Evolutionary conservation across 2,888 invertebrate species (phyloP).

Genomic region (Lypha dubia): DNA sequence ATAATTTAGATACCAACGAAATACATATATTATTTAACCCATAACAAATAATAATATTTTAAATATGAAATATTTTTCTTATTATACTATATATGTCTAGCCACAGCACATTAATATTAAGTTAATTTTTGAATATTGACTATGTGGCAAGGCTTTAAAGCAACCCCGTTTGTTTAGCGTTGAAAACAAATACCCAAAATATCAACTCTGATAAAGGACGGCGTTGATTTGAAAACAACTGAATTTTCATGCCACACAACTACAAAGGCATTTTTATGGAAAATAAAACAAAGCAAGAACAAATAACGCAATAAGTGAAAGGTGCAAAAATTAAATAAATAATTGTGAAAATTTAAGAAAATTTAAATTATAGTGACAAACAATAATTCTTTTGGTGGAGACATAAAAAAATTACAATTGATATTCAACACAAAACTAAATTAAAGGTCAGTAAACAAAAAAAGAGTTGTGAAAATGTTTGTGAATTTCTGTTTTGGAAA

Average conservation of each 20-base stretch:
- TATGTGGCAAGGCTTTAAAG: conserved; percentile 13
- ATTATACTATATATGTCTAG: too few relatives aligned
- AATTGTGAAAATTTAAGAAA: conserved; percentile 48
- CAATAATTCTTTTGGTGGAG: conserved; percentile 19
- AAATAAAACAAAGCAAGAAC: conserved; percentile 63
- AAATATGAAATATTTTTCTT: too few relatives aligned
- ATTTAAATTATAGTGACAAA: conserved; percentile 44
- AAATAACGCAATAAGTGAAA: conserved; percentile 65
- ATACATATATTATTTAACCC: too few relatives aligned
- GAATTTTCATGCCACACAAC: conserved; percentile 68
- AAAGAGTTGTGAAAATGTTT: conserved; percentile 1
- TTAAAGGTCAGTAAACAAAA: conserved; percentile 55
- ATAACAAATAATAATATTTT: too few relatives aligned
- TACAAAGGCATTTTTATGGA: conserved; percentile 66
- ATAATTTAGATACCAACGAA: too few relatives aligned
- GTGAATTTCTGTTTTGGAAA: conserved; percentile 3
- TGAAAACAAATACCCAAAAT: not conserved
- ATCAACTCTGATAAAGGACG: conserved; percentile 39
- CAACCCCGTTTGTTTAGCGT: not conserved
- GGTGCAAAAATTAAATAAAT: conserved; percentile 61
- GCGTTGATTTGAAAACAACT: conserved; percentile 73
- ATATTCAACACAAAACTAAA: conserved; percentile 34
- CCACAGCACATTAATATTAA: not conserved
- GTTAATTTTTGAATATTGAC: not conserved
- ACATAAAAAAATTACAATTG: conserved; percentile 51